Percentiles rank a stretch among this genome's conserved stretches.
Evolutionary conservation across 2,113 vertebrate genomes (phyloP).

Genomic region (Chroicocephalus ridibundus): DNA sequence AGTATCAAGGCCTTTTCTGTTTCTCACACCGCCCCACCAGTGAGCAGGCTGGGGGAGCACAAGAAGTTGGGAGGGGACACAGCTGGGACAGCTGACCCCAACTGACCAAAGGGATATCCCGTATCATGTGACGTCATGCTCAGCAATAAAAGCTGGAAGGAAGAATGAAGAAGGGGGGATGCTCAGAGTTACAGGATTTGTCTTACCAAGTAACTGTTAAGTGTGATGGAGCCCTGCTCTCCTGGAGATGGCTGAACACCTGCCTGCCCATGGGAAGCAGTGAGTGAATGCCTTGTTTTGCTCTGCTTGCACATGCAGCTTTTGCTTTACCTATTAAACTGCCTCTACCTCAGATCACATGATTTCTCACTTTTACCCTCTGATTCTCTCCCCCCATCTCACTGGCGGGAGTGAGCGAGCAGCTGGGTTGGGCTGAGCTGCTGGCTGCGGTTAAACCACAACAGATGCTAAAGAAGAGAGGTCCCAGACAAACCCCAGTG

Average conservation of each 20-base stretch:
- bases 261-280: background rate
- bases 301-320: rapidly evolving
- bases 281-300: background rate
- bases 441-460: background rate
- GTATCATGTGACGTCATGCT: background rate
- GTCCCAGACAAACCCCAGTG: background rate
- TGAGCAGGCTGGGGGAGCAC: rapidly evolving
- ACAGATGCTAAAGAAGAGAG: background rate
- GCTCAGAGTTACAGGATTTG: rapidly evolving
- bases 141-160: background rate
- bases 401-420: rapidly evolving
- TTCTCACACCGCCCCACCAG: background rate
- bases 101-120: background rate
- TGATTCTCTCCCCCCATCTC: background rate
- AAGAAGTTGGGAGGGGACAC: background rate
- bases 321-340: background rate
- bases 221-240: rapidly evolving
- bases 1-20: background rate
- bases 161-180: background rate
- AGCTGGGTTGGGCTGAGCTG: background rate
- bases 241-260: background rate
- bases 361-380: background rate
- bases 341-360: background rate
- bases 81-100: background rate
- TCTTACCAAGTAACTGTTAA: rapidly evolving